Base-by-base conservation (phyloP, 2,888 invertebrate species). In the Nematopogon swammerdamellus region DNA sequence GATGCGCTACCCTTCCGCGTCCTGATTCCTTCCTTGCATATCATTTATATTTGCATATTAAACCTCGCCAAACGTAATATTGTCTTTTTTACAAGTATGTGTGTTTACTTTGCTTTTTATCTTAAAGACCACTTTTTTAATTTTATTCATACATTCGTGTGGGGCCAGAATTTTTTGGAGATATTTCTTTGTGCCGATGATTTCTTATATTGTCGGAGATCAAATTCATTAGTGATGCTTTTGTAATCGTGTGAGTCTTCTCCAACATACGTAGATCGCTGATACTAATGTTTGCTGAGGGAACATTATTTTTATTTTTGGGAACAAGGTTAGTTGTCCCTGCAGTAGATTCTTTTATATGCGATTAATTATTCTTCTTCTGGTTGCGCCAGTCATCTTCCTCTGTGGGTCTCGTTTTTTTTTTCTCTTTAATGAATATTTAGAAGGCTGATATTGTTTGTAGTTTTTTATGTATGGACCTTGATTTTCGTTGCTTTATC, bases 321-420 rank as follows among this genome's bases (percentile, higher is more conserved):
- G 67, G 67, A 68, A 72, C 70, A 71, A 70, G 71, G 63, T 67
- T 14, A 60, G 66, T 63, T 70, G 74, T 74, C 71, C 75, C 75
- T 64, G 63, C 66, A 63, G 61, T 57, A 58, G 63, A 67, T 70
- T 68, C 72, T 68, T 70, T 77, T 72, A n/a, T n/a, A 68, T 72
- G 63, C 63, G 59, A 67, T 67, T 73, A 72, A 75, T 73, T 76
- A 72, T 72, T 71, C 77, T 71, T 71, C 76, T 77, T 79, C 68
- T 66, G 67, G 64, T 36, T 74, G 72, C 67, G 65, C 63, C 54
- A 68, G 72, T 73, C 77, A 73, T 75, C 67, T 62, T 68, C 62
- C 59, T 62, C 60, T 36, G 36, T 36, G 36, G 36, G 36, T 36
- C 36, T 14, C 36, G 36, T 36, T 36, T 61, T 61, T 68, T 71